phyloP scores from a whole-genome alignment of 2,888 invertebrate genomes.

The Himalopsyche kuldschensis region DNA sequence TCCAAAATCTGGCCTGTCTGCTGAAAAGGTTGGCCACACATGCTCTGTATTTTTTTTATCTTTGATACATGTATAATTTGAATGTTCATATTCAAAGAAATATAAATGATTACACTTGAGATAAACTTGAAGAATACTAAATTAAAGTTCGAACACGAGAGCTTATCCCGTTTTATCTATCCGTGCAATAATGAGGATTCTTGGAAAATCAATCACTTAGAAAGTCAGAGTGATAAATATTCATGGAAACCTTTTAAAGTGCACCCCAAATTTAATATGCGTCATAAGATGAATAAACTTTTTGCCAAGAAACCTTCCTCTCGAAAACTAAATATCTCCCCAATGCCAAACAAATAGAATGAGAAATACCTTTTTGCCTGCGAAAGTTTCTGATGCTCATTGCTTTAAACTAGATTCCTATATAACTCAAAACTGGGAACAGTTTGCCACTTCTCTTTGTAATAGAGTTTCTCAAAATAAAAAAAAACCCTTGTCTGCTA shows the following conservation, averaged over 20 bases:
- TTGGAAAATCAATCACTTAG: not conserved
- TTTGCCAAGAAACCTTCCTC: not conserved
- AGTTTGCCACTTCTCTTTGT: not conserved
- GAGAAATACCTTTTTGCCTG: not conserved
- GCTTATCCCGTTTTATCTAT: not conserved
- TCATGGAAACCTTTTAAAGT: not conserved
- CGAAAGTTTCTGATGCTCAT: conserved; percentile 9
- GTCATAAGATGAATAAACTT: not conserved
- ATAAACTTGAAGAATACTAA: too few species aligned
- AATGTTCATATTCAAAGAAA: too few species aligned
- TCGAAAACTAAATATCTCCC: not conserved
- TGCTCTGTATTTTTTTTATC: too few species aligned
- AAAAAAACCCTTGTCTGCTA: too few species aligned
- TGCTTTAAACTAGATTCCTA: conserved; percentile 4
- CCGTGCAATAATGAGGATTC: not conserved
- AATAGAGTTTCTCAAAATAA: not conserved
- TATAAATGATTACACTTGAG: too few species aligned
- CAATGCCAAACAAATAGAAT: not conserved
- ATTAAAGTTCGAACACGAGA: not conserved
- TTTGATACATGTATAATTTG: too few species aligned
- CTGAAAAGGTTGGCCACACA: too few species aligned
- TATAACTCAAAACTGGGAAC: not conserved
- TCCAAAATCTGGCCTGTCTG: too few species aligned
- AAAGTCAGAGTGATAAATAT: not conserved
- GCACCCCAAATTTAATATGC: not conserved